A percentile compares a stretch with the other conserved stretches of the same genome.
phyloP scores from a whole-genome alignment of 2,797 vertebrate genomes.

The Chelon labrosus region DNA sequence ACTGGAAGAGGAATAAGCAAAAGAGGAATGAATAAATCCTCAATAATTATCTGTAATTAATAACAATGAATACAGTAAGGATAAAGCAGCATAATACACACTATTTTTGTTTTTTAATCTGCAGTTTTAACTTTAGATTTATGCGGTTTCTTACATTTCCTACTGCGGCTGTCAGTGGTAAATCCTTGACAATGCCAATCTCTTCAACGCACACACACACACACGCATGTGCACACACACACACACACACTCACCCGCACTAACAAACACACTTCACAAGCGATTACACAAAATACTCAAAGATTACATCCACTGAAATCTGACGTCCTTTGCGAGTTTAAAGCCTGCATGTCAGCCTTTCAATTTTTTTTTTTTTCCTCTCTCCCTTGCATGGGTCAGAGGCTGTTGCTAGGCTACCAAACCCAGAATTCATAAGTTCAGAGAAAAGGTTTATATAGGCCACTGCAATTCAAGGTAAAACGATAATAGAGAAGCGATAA shows the following conservation, averaged over 20 bases:
- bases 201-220: conserved; percentile 29
- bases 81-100: neutral
- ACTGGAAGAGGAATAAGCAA: neutral
- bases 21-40: neutral
- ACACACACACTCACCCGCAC: conserved; percentile 22
- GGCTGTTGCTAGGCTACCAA: conserved; percentile 89
- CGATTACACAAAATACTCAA: conserved; percentile 75
- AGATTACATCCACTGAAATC: conserved; percentile 80
- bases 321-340: conserved; percentile 75
- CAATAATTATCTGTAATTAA: neutral
- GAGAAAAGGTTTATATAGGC: conserved; percentile 80
- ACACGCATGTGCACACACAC: conserved; percentile 25
- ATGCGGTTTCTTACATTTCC: conserved; percentile 32
- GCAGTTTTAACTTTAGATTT: neutral
- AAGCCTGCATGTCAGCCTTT: conserved; percentile 76
- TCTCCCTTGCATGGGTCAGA: conserved; percentile 84
- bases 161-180: conserved; percentile 31
- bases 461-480: conserved; percentile 81
- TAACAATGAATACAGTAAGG: neutral
- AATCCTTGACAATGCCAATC: conserved; percentile 47
- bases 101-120: neutral
- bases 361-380: conserved; percentile 63
- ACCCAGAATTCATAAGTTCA: conserved; percentile 85
- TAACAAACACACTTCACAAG: conserved; percentile 54
- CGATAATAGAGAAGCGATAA: conserved; percentile 70